Conservation (phyloP, 2,113 vertebrate species). For the Hemibagrus wyckioides region DNA sequence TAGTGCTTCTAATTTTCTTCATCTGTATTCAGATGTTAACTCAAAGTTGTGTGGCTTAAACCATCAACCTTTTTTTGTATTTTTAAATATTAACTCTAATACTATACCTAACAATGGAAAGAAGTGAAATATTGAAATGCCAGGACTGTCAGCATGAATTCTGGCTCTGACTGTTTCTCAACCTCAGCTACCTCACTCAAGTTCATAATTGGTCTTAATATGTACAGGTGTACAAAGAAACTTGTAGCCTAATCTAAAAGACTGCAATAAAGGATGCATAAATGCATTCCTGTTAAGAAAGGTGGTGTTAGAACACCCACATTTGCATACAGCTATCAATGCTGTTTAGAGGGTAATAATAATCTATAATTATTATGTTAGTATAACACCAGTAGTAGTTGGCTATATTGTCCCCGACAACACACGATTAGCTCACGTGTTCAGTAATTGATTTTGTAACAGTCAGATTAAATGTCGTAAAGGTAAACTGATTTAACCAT, state of each 20-base stretch:
- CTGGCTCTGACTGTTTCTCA: neutral
- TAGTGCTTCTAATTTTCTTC: neutral
- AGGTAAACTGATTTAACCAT: neutral
- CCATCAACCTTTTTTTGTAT: neutral
- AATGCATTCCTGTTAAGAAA: neutral
- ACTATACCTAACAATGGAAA: neutral
- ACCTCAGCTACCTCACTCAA: neutral
- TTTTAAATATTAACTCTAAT: neutral
- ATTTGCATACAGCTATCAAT: neutral
- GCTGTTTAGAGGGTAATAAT: neutral
- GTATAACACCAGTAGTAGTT: conserved; percentile 57
- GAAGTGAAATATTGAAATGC: neutral
- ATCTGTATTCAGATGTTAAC: neutral
- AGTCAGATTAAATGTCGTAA: neutral
- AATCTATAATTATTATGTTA: neutral
- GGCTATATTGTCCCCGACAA: conserved; percentile 60
- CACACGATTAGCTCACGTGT: neutral
- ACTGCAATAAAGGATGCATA: neutral
- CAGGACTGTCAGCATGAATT: neutral
- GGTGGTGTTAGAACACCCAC: neutral
- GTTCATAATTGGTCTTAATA: neutral
- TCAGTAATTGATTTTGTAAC: neutral
- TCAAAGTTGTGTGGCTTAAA: neutral
- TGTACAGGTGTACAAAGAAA: neutral
- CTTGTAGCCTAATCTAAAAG: neutral